Evolutionary conservation across 1,140 invertebrate species (phyloP).

Genomic region (Calycopis cecrops): DNA sequence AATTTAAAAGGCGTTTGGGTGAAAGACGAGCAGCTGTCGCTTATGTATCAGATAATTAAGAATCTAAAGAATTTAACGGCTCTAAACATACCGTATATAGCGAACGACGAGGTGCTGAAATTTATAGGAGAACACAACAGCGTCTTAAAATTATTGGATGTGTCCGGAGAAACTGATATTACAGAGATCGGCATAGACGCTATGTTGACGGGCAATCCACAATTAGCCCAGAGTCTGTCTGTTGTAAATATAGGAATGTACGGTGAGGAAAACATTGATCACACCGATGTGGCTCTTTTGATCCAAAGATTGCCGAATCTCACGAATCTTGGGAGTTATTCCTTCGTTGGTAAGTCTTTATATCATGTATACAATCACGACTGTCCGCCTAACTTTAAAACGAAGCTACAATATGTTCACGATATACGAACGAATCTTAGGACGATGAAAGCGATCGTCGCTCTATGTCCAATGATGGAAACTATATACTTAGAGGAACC

Average conservation of each 20-base stretch:
- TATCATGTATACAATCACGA: slow-evolving; percentile 74
- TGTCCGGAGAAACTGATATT: slow-evolving; percentile 80
- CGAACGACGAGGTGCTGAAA: slow-evolving; percentile 80
- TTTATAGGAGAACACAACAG: slow-evolving; percentile 75
- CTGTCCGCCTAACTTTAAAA: slow-evolving; percentile 70
- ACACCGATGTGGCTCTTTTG: slow-evolving; percentile 76
- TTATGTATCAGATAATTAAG: slow-evolving; percentile 77
- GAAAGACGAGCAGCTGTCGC: slow-evolving; percentile 78
- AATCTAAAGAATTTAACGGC: slow-evolving; percentile 75
- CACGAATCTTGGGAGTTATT: slow-evolving; percentile 78
- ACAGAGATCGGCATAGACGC: slow-evolving; percentile 77
- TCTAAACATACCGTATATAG: slow-evolving; percentile 80
- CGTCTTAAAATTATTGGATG: slow-evolving; percentile 77
- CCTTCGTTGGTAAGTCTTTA: slow-evolving; percentile 78
- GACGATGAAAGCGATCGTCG: slow-evolving; percentile 75
- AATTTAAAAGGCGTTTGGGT: slow-evolving; percentile 83
- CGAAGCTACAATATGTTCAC: slow-evolving; percentile 78
- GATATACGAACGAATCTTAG: slow-evolving; percentile 76
- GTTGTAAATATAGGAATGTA: slow-evolving; percentile 80
- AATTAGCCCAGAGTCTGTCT: slow-evolving; percentile 72
- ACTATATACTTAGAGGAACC: slow-evolving; percentile 78
- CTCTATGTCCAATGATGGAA: slow-evolving; percentile 77
- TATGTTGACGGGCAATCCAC: slow-evolving; percentile 67
- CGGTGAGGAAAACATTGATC: slow-evolving; percentile 79
- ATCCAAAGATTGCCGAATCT: slow-evolving; percentile 78